Conservation (phyloP, 2,797 vertebrate species). For the Pipistrellus pygmaeus region DNA sequence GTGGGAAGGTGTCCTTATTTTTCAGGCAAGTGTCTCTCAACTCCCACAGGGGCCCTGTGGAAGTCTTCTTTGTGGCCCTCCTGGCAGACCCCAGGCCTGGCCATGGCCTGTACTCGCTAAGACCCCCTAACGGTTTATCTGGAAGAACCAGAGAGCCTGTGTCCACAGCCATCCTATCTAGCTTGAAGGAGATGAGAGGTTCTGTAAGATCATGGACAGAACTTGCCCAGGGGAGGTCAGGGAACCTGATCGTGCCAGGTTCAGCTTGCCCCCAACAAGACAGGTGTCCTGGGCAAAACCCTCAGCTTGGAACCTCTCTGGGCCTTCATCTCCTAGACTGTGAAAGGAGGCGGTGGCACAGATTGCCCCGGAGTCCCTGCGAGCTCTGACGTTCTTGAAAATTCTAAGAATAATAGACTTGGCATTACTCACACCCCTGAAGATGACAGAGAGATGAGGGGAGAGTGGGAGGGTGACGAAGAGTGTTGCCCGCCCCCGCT, state of each 20-base stretch:
- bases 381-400: constrained; percentile 42
- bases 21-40: neutral
- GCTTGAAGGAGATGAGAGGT: neutral
- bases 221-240: neutral
- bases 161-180: neutral
- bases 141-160: neutral
- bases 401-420: constrained; percentile 64
- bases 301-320: neutral
- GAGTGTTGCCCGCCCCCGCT: neutral
- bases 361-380: neutral
- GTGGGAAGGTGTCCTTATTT: neutral
- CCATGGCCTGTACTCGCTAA: neutral
- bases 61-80: neutral
- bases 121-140: neutral
- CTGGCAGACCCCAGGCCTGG: neutral
- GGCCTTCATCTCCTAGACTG: neutral
- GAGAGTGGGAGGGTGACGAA: constrained; percentile 56
- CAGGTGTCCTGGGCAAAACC: neutral
- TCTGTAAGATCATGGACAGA: neutral
- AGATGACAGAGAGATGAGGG: constrained; percentile 66
- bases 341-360: neutral
- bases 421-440: constrained; percentile 53
- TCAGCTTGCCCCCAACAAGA: neutral
- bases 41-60: neutral
- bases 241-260: neutral